phyloP scores from a whole-genome alignment of 2,797 vertebrate species.

The Cyclopterus lumpus region DNA sequence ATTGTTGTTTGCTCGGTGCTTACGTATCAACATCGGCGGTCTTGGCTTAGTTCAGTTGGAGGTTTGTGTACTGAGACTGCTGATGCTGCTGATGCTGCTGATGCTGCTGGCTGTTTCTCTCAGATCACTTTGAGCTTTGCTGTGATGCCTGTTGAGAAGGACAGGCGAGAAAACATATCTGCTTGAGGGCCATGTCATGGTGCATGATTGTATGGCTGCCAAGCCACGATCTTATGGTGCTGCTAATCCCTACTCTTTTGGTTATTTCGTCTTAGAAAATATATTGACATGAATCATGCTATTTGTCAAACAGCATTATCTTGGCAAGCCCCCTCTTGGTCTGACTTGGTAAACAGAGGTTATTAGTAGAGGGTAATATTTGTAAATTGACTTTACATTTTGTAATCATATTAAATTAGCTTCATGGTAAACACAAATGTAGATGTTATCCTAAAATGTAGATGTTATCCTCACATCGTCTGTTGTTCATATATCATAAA shows the following conservation, averaged over 20 bases:
- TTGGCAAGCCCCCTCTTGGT: not conserved
- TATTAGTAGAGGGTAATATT: not conserved
- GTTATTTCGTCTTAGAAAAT: conserved; percentile 1
- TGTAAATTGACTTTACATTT: not conserved
- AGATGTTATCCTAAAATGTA: no score
- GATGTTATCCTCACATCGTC: not conserved
- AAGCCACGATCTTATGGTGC: conserved; percentile 4
- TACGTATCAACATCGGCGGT: conserved; percentile 22
- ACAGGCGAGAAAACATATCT: conserved; percentile 10
- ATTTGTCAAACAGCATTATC: conserved; percentile 11
- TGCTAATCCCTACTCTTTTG: not conserved
- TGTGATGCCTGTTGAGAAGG: conserved; percentile 14
- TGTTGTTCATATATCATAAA: conserved; percentile 19
- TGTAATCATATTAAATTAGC: conserved; percentile 6
- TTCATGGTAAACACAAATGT: not conserved
- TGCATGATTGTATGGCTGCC: no score
- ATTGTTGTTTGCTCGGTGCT: conserved; percentile 31
- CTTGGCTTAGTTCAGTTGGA: conserved; percentile 28
- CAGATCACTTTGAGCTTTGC: conserved; percentile 1
- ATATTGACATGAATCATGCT: conserved; percentile 9
- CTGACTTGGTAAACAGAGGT: not conserved
- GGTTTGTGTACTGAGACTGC: conserved; percentile 35
- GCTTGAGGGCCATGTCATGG: no score
- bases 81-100: conserved; percentile 30
- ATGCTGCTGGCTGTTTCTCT: conserved; percentile 32